Evolutionary conservation across 2,797 vertebrate genomes (phyloP), one percentile per base, ranked within the genome.

Genomic region (Allobates femoralis): DNA sequence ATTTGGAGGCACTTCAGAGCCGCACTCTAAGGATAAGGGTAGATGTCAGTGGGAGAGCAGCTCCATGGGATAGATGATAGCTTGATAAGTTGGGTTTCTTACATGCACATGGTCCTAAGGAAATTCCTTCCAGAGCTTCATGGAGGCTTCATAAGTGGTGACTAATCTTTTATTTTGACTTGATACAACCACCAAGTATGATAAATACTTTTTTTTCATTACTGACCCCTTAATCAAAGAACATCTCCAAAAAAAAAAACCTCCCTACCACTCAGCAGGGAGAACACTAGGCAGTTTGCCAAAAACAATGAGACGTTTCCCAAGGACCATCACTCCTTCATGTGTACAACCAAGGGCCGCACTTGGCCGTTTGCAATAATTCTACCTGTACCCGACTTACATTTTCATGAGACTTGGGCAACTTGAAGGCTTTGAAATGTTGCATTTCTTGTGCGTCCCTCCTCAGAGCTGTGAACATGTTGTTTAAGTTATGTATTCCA

Each of bases 401-500:
- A 12, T 71, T 37, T 0, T 60, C 62, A 46, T 7, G 18, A 50
- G n/a, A 46, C 11, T 50, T 50, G 53, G 67, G 34, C 19, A 51
- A 34, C 12, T 77, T 50, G 82, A 73, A 30, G 34, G 32, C 73
- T 62, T 23, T 77, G 26, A 66, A 26, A 53, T 28, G 19, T 62
- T 84, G 19, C 34, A n/a, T 34, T 64, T 78, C 30, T 30, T 53
- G 2, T 34, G 74, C 56, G 60, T 16, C 28, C 14, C 62, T 85
- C 50, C n/a, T 46, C 37, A 26, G 78, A 81, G 85, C 79, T 81
- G 79, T 75, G 79, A 75, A 81, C 85, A 86, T 76, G 73, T 62
- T 83, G 73, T 83, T 83, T 83, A 83, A 34, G 73, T 87, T 87
- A 87, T 69, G 73, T 41, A 67, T 78, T 75, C 79, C 85, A 87